phyloP scores from a whole-genome alignment of 2,797 vertebrate genomes.

The Lepilemur ruficaudatus region DNA sequence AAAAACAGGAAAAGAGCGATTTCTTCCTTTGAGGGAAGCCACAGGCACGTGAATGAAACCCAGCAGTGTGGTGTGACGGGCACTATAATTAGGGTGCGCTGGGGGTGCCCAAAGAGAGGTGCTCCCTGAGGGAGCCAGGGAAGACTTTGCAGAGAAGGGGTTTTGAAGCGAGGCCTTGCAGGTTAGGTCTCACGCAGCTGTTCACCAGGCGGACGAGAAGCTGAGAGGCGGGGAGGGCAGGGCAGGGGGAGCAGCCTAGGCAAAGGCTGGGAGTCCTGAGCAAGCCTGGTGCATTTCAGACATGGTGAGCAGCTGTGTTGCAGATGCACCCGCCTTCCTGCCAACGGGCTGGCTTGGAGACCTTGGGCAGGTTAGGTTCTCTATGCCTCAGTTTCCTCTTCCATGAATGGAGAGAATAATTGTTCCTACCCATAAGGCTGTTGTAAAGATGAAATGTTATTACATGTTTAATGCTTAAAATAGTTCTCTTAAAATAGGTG shows the following conservation, averaged over 20 bases:
- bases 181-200: not conserved
- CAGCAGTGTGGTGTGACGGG: not conserved
- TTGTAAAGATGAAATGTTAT: not conserved
- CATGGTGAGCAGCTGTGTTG: not conserved
- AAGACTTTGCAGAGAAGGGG: not conserved
- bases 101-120: not conserved
- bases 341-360: not conserved
- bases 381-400: not conserved
- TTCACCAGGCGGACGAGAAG: not conserved
- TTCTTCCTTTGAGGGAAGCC: slow-evolving; percentile 1
- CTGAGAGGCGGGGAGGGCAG: no score
- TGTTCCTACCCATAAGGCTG: not conserved
- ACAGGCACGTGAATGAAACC: not conserved
- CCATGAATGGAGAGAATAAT: not conserved
- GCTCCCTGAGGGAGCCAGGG: not conserved
- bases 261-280: not conserved
- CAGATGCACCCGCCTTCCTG: not conserved
- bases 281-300: not conserved
- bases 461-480: not conserved
- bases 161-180: not conserved
- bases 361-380: not conserved
- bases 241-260: no score
- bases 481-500: not conserved
- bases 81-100: not conserved
- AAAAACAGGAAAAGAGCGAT: not conserved